A percentile compares a stretch with the other conserved stretches of the same genome.
phyloP scores from a whole-genome alignment of 2,113 vertebrate species.

The Hemicordylus capensis region DNA sequence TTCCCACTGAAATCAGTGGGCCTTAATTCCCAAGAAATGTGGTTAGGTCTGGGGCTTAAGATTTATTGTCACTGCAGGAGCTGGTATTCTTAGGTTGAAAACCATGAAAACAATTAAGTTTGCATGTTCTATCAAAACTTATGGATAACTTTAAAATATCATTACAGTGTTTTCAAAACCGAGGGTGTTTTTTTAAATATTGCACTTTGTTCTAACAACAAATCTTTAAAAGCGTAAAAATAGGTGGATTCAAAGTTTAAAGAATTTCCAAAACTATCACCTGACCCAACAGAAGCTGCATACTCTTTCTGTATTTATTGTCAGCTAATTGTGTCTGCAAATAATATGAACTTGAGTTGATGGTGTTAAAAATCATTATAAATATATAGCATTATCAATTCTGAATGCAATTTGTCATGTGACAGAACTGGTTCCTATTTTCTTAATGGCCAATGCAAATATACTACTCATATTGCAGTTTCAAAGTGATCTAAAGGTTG shows the following conservation, averaged over 20 bases:
- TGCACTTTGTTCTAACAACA: background rate
- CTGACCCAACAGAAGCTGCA: background rate
- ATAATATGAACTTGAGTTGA: rapidly evolving
- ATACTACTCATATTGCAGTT: background rate
- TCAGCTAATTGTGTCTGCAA: background rate
- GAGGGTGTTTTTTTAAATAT: background rate
- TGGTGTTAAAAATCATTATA: background rate
- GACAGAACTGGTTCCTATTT: background rate
- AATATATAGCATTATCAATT: background rate
- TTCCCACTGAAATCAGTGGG: background rate
- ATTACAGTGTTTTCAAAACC: no score
- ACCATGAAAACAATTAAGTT: background rate
- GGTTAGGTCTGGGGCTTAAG: background rate
- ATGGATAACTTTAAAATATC: background rate
- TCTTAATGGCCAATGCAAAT: background rate
- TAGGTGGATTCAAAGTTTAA: background rate
- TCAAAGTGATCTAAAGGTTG: constrained; percentile 27
- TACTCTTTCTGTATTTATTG: background rate
- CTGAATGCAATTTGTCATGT: rapidly evolving
- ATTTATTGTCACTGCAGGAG: background rate
- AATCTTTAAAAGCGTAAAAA: background rate
- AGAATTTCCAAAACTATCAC: background rate
- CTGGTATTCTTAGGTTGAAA: background rate
- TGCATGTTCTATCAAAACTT: background rate
- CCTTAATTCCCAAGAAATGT: background rate